These are phyloP conservation scores for Scatophagus argus DNA, from an alignment of 2,113 vertebrate species.

Conservation along the genomic window DNA sequence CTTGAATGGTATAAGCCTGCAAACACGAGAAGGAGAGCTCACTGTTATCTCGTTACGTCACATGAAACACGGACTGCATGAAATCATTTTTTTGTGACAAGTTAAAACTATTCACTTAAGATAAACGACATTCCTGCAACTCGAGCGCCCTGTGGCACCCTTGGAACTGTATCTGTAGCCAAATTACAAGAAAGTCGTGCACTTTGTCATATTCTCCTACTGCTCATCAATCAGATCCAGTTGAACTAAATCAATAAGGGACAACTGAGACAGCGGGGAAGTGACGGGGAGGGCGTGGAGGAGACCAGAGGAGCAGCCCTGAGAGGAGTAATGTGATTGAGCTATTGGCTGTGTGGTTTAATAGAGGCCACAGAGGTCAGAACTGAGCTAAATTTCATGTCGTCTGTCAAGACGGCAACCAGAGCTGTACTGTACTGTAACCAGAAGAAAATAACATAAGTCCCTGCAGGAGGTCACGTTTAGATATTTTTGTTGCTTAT, in stretches of 20 bases:
- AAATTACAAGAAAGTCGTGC: conserved; percentile 44
- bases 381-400: conserved; percentile 52
- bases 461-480: neutral
- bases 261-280: conserved; percentile 53
- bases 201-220: conserved; percentile 45
- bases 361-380: conserved; percentile 43
- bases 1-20: conserved; percentile 98
- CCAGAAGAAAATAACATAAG: neutral
- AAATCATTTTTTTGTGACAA: neutral
- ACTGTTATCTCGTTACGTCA: neutral
- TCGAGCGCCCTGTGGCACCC: neutral
- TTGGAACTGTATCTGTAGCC: neutral
- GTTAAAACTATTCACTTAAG: neutral
- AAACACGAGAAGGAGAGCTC: conserved; percentile 59
- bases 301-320: conserved; percentile 45
- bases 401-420: neutral
- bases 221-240: conserved; percentile 79
- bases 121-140: conserved; percentile 20
- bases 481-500: neutral
- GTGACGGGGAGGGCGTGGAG: conserved; percentile 36
- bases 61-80: neutral
- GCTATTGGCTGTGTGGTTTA: conserved; percentile 27
- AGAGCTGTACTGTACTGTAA: neutral
- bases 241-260: conserved; percentile 74
- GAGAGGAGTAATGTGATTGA: conserved; percentile 40